phyloP scores from a whole-genome alignment of 2,113 vertebrate species.

The Origma solitaria region DNA sequence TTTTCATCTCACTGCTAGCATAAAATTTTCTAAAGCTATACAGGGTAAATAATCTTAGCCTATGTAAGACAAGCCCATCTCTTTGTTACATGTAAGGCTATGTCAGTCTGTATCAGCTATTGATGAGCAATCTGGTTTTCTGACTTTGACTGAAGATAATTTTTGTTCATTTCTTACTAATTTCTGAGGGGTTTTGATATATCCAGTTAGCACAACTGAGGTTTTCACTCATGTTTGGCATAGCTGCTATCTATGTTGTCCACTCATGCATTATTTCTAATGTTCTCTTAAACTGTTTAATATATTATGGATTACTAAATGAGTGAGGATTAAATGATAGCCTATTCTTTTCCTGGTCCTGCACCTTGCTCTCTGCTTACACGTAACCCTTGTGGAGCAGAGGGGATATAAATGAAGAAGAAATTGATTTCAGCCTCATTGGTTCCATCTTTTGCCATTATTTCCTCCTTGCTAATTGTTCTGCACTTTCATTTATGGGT shows the following conservation, averaged over 20 bases:
- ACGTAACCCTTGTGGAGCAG: background rate
- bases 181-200: background rate
- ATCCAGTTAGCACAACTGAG: background rate
- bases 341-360: background rate
- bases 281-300: slow-evolving; percentile 14
- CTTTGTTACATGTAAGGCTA: background rate
- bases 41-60: background rate
- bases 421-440: background rate
- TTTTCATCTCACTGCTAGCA: background rate
- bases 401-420: background rate
- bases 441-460: background rate
- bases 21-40: background rate
- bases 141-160: background rate
- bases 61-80: background rate
- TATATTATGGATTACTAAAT: slow-evolving; percentile 17
- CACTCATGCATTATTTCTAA: slow-evolving; percentile 6
- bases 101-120: background rate
- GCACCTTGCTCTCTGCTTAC: background rate
- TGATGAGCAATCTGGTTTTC: background rate
- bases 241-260: background rate
- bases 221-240: background rate
- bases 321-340: slow-evolving; percentile 1
- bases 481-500: background rate
- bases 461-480: background rate
- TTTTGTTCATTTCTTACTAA: background rate